phyloP scores from a whole-genome alignment of 2,113 vertebrate species.

The Ciconia stormi region DNA sequence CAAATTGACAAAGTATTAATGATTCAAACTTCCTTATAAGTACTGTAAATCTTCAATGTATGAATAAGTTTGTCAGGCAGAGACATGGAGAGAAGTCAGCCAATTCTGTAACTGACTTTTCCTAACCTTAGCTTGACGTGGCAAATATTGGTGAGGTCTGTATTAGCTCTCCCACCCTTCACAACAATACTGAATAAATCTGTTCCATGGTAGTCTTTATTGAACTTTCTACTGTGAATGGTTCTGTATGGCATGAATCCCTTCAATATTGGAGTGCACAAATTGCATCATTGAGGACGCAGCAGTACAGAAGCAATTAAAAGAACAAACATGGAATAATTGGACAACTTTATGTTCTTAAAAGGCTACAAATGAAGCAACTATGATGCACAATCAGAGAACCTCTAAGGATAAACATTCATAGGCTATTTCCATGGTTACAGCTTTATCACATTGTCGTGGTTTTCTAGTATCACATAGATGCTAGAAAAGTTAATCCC shows the following conservation, averaged over 20 bases:
- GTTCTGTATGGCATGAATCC: background rate
- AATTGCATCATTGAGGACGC: background rate
- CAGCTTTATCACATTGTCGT: background rate
- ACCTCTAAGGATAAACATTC: background rate
- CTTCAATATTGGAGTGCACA: background rate
- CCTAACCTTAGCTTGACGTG: background rate
- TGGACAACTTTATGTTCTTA: conserved; percentile 42
- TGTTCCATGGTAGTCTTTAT: background rate
- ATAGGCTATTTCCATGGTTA: background rate
- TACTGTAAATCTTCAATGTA: background rate
- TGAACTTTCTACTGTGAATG: background rate
- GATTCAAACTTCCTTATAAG: background rate
- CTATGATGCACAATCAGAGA: background rate
- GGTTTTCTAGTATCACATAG: background rate
- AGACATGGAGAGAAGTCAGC: background rate
- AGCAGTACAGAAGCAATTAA: conserved; percentile 52
- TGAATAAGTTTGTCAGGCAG: background rate
- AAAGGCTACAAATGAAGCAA: conserved; percentile 31
- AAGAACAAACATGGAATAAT: conserved; percentile 58
- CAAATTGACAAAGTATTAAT: background rate
- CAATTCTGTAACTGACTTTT: background rate
- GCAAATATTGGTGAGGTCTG: background rate
- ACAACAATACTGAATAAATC: background rate
- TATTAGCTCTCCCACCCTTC: background rate
- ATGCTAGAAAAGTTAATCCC: background rate